Evolutionary conservation across 2,113 vertebrate genomes (phyloP).

Genomic region (Sceloporus undulatus): DNA sequence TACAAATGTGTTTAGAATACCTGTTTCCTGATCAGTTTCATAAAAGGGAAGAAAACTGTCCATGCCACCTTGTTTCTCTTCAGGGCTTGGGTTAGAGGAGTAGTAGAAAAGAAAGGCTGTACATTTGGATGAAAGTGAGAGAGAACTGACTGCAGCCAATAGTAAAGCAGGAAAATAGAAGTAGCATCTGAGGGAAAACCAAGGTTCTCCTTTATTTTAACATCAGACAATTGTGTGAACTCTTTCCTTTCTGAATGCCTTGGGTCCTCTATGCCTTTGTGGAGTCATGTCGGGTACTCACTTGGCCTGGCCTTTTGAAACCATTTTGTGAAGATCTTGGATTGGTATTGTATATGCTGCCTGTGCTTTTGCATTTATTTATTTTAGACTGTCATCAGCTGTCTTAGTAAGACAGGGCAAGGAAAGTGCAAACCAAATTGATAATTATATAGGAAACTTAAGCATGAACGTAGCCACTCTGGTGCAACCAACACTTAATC

Average conservation of each 20-base stretch:
- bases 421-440: slow-evolving; percentile 1
- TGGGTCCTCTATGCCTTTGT: not conserved
- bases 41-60: slow-evolving; percentile 13
- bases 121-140: slow-evolving; percentile 42
- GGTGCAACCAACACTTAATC: not conserved
- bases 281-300: slow-evolving; percentile 50
- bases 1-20: not conserved
- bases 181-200: not conserved
- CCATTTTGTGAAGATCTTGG: slow-evolving; percentile 8
- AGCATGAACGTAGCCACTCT: not conserved
- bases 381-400: not conserved
- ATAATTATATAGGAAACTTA: not conserved
- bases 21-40: not conserved
- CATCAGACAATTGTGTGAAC: not conserved
- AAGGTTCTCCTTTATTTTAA: slow-evolving; percentile 14
- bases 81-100: slow-evolving; percentile 17
- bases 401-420: not conserved
- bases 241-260: not conserved
- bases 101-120: slow-evolving; percentile 29
- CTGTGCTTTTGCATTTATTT: not conserved
- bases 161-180: slow-evolving; percentile 13
- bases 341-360: slow-evolving; percentile 5
- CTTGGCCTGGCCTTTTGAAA: slow-evolving; percentile 19
- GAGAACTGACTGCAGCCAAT: slow-evolving; percentile 46
- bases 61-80: not conserved